Percentiles rank a stretch among this genome's conserved stretches.
phyloP scores from a whole-genome alignment of 2,113 vertebrate genomes.

The Galeopterus variegatus region DNA sequence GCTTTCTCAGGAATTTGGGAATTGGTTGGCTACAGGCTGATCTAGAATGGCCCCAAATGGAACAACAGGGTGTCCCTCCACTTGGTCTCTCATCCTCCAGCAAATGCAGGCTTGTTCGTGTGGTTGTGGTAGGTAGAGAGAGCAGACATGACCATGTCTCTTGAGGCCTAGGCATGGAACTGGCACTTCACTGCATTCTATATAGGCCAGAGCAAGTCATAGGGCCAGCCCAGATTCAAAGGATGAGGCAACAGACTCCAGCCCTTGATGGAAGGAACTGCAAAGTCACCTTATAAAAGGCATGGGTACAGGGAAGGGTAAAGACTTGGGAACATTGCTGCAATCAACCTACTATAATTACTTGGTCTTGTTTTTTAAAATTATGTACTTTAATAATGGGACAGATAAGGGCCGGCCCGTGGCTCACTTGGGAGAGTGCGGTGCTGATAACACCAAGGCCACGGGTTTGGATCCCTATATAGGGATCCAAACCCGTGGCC shows the following conservation, averaged over 20 bases:
- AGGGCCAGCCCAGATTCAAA: not conserved
- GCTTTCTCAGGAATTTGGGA: not conserved
- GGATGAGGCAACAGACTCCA: not conserved
- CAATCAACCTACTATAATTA: not conserved
- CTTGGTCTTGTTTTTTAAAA: not conserved
- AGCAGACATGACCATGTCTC: not conserved
- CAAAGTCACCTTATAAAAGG: not conserved
- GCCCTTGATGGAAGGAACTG: not conserved
- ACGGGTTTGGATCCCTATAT: too few relatives aligned
- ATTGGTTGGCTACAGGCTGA: not conserved
- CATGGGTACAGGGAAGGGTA: not conserved
- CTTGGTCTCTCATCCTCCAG: not conserved
- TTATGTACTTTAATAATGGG: not conserved
- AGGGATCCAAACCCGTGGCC: too few relatives aligned
- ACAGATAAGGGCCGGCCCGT: not conserved
- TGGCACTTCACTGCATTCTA: not conserved
- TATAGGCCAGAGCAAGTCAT: not conserved
- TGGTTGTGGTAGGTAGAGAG: not conserved
- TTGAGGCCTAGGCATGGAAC: not conserved
- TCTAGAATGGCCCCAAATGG: not conserved
- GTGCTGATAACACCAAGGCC: too few relatives aligned
- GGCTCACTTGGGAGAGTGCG: too few relatives aligned
- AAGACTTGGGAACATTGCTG: not conserved
- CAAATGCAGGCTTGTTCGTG: not conserved
- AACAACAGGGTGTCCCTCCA: not conserved